Base-by-base conservation (phyloP, 2,888 invertebrate species). In the Plebejus argus region DNA sequence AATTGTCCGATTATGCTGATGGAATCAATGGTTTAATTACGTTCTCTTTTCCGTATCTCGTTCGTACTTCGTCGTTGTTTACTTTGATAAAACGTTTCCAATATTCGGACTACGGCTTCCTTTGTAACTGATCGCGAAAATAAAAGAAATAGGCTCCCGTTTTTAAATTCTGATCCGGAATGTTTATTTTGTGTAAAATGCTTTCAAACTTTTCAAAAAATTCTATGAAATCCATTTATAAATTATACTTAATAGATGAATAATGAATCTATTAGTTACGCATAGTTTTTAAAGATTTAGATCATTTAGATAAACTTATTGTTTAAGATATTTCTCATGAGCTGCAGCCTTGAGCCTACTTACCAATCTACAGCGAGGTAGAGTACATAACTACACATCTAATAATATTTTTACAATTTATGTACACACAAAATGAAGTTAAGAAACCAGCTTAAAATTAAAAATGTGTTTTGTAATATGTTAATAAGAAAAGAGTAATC, bases 1-100 rank as follows among this genome's bases (percentile, higher is more conserved):
- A 74, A 53, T 74, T 74, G 74, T 53, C 28, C 49, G 49, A 74
- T 74, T 74, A 72, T 49, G 74, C 74, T 49, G 74, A 74, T 74
- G 45, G 74, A 49, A 74, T 28, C 72, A 45, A 72, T 45, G 74
- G 49, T 49, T 74, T 74, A 49, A 74, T 49, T 49, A 53, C 74
- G 12, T 53, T 53, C 45, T 53, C 53, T 28, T 23, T 74, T 53
- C 23, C 49, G 49, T 74, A 49, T 49, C 18, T 33, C 28, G 20
- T 66, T 18, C 66, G 66, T 66, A 28, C 28, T 33, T 66, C 66
- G 66, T 66, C 66, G 66, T 33, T 66, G 66, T 66, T 66, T 28
- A 66, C 66, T 66, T 66, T 66, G 66, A 33, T 66, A 15, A 28
- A 66, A 28, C 66, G 66, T 66, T 66, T 28, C 5, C 66, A 66